Evolutionary conservation across 2,888 invertebrate genomes (phyloP), one percentile per base, ranked within the genome.

Genomic region (Plagodis dolabraria): DNA sequence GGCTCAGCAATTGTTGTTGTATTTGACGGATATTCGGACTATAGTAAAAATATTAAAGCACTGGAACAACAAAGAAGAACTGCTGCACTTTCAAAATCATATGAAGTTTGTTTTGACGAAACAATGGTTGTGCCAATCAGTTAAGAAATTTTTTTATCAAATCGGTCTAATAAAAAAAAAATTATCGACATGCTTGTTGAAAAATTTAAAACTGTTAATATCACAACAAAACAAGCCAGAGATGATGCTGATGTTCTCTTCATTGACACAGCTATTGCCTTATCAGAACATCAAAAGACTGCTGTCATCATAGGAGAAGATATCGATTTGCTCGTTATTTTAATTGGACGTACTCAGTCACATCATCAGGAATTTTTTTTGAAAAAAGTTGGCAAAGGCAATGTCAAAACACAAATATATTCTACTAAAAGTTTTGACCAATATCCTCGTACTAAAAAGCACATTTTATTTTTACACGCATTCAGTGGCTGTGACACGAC

Each of bases 191-290:
- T 80, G 76, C 69, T 81, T 53, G 64, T 70, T 71, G 73, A 77
- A 70, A 76, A 76, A 70, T 77, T 83, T 47, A 58, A 75, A 72
- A 60, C 71, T 74, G 74, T 70, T 62, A 72, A 76, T 75, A 82
- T 82, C 69, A 71, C 72, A 63, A 77, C 76, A 70, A 76, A 78
- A 74, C 75, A 76, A 75, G 77, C 78, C 61, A 65, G 65, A 72
- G 75, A 80, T 78, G 78, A 81, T 76, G 79, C 77, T 57, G 82
- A 80, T 77, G 77, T 79, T 67, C 73, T 80, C 47, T 83, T 82
- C 60, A 67, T 82, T 49, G 74, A 83, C 55, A 80, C 79, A 67
- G 77, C 79, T 63, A 75, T 79, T 71, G 75, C 63, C 22, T 56
- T 52, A 66, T 70, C 69, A 62, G 55, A 65, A 60, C 58, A 64